A percentile compares a stretch with the other conserved stretches of the same genome.
phyloP scores from a whole-genome alignment of 2,113 vertebrate genomes.

The Origma solitaria region DNA sequence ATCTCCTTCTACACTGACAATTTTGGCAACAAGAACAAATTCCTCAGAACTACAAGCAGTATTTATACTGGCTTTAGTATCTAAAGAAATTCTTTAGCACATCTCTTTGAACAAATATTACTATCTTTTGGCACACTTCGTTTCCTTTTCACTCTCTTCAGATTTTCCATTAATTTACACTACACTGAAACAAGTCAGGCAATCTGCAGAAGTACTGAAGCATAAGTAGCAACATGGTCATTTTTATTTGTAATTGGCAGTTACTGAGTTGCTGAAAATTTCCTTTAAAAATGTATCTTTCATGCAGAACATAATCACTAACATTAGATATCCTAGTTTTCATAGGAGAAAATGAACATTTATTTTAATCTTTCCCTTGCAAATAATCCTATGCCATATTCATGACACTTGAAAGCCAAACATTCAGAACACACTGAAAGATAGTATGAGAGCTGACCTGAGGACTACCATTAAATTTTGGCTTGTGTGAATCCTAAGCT shows the following conservation, averaged over 20 bases:
- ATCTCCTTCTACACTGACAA: neutral
- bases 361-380: neutral
- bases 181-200: neutral
- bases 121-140: neutral
- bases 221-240: neutral
- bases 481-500: neutral
- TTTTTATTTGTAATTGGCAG: neutral
- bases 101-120: conserved; percentile 1
- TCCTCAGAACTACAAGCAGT: neutral
- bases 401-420: neutral
- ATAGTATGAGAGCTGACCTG: neutral
- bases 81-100: neutral
- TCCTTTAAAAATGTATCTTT: neutral
- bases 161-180: neutral
- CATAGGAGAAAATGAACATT: neutral
- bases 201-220: neutral
- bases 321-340: neutral
- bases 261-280: neutral
- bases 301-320: neutral
- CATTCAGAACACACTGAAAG: neutral
- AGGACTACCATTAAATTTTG: neutral
- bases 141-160: neutral
- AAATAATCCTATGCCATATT: neutral
- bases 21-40: neutral
- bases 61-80: neutral